Percentiles rank a stretch among this genome's conserved stretches.
These are phyloP conservation scores for Monarcha castaneiventris DNA, from an alignment of 2,113 vertebrate species.

Conservation along the genomic window DNA sequence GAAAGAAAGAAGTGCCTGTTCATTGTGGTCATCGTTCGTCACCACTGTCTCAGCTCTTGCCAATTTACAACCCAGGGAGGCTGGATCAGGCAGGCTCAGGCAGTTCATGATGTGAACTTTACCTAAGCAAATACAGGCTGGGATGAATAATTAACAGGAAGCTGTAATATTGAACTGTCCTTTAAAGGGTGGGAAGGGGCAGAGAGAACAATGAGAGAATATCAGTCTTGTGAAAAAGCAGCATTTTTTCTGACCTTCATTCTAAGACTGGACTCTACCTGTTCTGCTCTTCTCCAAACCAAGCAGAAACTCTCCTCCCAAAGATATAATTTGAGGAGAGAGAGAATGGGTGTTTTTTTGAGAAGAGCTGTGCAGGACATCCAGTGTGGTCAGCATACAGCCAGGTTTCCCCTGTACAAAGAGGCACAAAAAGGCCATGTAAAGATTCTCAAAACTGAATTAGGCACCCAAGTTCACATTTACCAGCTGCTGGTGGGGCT, in stretches of 20 bases:
- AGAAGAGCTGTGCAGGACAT: neutral
- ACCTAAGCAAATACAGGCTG: neutral
- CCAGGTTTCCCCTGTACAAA: neutral
- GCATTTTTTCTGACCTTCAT: neutral
- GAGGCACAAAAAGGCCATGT: neutral
- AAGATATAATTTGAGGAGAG: neutral
- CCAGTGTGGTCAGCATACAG: neutral
- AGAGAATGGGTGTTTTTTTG: fast-evolving
- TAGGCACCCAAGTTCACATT: neutral
- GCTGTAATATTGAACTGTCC: neutral
- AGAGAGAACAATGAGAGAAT: neutral
- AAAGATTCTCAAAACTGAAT: neutral
- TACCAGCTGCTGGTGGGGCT: fast-evolving
- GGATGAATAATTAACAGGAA: constrained; percentile 55
- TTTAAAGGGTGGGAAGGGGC: neutral
- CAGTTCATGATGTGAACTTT: neutral
- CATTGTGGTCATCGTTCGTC: neutral
- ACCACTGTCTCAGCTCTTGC: neutral
- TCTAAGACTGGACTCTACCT: neutral
- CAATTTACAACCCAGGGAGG: neutral
- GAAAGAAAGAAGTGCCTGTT: neutral
- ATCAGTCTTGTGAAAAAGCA: neutral
- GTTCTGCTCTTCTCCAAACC: neutral
- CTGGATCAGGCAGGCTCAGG: neutral
- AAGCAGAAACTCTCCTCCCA: neutral